These are phyloP conservation scores for Drosophila suboccidentalis DNA, from an alignment of 2,888 invertebrate genomes.

Conservation along the genomic window DNA sequence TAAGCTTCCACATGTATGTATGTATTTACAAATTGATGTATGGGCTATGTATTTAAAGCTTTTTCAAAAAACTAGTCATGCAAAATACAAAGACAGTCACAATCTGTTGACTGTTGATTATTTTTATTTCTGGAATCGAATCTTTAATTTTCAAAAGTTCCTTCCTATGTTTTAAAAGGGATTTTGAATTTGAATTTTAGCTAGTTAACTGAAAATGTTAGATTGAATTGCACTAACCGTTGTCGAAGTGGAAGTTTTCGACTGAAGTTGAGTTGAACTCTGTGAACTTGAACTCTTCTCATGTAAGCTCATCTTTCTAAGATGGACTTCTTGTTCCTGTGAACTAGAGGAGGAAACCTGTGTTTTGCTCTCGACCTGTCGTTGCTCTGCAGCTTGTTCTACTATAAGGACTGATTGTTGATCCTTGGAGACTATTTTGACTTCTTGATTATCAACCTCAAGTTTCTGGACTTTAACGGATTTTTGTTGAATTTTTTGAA, in stretches of 20 bases:
- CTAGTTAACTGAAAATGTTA: not conserved
- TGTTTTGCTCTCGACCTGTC: constrained; percentile 12
- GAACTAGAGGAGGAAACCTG: constrained; percentile 20
- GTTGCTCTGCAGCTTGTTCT: constrained; percentile 6
- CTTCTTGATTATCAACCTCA: constrained; percentile 23
- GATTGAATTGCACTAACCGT: constrained; percentile 21
- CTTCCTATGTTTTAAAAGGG: not conserved
- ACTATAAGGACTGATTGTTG: constrained; percentile 18
- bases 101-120: constrained; percentile 1
- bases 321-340: constrained; percentile 15
- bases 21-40: not conserved
- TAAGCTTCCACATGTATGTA: not conserved
- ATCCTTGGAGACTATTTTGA: not conserved
- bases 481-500: constrained; percentile 6
- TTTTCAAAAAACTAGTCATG: not conserved
- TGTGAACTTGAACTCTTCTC: constrained; percentile 9
- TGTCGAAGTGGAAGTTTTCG: constrained; percentile 5
- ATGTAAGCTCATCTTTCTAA: constrained; percentile 15
- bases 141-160: not conserved
- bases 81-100: constrained; percentile 2
- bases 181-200: not conserved
- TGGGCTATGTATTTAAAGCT: not conserved
- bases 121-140: not conserved
- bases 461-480: constrained; percentile 24
- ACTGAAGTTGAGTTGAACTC: constrained; percentile 12